phyloP scores from a whole-genome alignment of 2,113 vertebrate species.

The Chaetura pelagica region DNA sequence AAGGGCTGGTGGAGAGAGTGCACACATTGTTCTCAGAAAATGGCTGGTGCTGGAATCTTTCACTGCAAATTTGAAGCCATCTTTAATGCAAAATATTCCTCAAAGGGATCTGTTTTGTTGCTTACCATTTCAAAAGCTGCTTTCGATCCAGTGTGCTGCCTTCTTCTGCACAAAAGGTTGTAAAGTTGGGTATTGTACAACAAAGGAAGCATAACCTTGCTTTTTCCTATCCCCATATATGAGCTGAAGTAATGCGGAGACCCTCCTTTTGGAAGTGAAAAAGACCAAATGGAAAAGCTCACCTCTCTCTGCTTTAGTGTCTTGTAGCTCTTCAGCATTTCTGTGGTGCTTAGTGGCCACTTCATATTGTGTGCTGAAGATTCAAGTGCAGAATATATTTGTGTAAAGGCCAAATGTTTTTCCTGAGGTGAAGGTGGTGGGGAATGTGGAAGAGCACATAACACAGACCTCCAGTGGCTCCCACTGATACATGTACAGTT shows the following conservation, averaged over 20 bases:
- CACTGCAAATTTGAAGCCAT: background rate
- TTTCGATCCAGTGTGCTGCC: background rate
- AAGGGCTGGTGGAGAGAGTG: background rate
- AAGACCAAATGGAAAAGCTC: background rate
- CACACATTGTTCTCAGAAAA: conserved; percentile 11
- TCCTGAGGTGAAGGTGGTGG: accelerated
- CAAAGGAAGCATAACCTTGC: background rate
- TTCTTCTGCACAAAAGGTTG: background rate
- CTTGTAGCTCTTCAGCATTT: background rate
- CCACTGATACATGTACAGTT: background rate
- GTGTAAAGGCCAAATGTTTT: background rate
- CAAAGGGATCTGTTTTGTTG: conserved; percentile 32
- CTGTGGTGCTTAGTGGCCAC: background rate
- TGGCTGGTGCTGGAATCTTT: background rate
- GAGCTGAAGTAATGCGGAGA: background rate
- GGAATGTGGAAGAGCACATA: background rate
- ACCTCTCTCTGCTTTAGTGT: background rate
- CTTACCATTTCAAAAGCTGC: conserved; percentile 6
- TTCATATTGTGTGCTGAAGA: background rate
- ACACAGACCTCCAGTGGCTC: background rate
- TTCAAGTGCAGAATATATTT: background rate
- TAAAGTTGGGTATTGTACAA: background rate
- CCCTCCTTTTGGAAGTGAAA: background rate
- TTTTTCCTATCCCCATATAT: background rate
- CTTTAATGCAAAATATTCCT: conserved; percentile 63